Conservation (phyloP, 35 echinoderm and acorn worm species). For the Diadema setosum region DNA sequence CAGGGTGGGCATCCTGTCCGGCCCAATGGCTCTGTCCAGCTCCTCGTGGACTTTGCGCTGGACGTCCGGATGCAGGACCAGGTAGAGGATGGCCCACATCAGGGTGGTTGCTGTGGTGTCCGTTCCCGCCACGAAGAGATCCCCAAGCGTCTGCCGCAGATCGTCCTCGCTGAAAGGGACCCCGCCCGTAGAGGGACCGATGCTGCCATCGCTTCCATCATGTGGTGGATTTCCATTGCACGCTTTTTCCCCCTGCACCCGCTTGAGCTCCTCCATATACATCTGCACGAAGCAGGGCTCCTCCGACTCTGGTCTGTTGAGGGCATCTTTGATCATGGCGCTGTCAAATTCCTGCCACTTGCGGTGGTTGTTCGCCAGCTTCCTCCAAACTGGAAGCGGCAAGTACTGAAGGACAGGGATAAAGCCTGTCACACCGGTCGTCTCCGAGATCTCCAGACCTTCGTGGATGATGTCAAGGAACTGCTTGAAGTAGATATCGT, state of each 20-base stretch:
- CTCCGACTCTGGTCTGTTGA: not conserved
- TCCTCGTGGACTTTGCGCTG: slow-evolving; percentile 47
- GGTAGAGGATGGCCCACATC: slow-evolving; percentile 51
- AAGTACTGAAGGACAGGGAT: slow-evolving; percentile 37
- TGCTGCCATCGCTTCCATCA: not conserved
- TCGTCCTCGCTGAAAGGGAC: slow-evolving; percentile 45
- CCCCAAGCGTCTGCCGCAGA: slow-evolving; percentile 34
- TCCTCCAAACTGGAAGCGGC: slow-evolving; percentile 4
- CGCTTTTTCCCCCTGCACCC: not conserved
- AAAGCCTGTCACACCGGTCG: slow-evolving; percentile 1
- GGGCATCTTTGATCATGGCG: not conserved
- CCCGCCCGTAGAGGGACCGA: not conserved
- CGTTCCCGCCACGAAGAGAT: slow-evolving; percentile 66
- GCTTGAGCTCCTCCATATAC: not conserved
- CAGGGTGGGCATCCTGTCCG: slow-evolving; percentile 32
- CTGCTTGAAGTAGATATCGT: slow-evolving; percentile 15
- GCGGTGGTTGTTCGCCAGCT: not conserved
- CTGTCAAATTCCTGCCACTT: not conserved
- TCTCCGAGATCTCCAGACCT: not conserved
- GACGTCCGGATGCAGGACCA: slow-evolving; percentile 45
- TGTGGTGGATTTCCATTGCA: not conserved
- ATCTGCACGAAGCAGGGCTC: not conserved
- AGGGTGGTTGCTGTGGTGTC: slow-evolving; percentile 82
- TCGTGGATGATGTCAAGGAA: not conserved
- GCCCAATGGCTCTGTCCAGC: slow-evolving; percentile 55